Percentiles rank a stretch among this genome's conserved stretches.
phyloP scores from a whole-genome alignment of 2,113 vertebrate genomes.

The Bolborhynchus lineola region DNA sequence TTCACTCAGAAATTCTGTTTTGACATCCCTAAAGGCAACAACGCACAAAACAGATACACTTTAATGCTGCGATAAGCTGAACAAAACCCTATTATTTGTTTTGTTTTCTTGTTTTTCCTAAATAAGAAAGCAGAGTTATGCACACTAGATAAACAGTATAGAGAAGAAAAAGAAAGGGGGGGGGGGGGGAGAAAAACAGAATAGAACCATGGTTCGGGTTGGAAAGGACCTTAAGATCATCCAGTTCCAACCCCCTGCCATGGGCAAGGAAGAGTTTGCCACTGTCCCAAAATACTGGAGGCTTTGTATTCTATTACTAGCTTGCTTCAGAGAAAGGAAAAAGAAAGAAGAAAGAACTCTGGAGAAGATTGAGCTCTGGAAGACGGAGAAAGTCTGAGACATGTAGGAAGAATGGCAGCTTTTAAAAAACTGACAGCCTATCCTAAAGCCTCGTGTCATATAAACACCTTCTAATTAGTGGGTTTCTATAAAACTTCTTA shows the following conservation, averaged over 20 bases:
- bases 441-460: not conserved
- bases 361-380: not conserved
- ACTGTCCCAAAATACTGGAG: not conserved
- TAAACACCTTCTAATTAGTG: not conserved
- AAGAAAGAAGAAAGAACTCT: not conserved
- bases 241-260: not conserved
- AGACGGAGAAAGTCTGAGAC: not conserved
- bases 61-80: not conserved
- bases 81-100: not conserved
- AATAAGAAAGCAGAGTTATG: not conserved
- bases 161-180: not conserved
- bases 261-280: not conserved
- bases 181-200: not conserved
- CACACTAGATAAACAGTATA: not conserved
- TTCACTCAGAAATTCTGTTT: not conserved
- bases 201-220: not conserved
- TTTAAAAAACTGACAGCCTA: not conserved
- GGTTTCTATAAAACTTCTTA: not conserved
- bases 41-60: not conserved
- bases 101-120: not conserved
- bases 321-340: not conserved
- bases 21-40: not conserved
- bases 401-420: not conserved
- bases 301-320: not conserved
- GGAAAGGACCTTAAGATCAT: not conserved